Conservation (phyloP, 2,113 vertebrate genomes). For the Camelus bactrianus region DNA sequence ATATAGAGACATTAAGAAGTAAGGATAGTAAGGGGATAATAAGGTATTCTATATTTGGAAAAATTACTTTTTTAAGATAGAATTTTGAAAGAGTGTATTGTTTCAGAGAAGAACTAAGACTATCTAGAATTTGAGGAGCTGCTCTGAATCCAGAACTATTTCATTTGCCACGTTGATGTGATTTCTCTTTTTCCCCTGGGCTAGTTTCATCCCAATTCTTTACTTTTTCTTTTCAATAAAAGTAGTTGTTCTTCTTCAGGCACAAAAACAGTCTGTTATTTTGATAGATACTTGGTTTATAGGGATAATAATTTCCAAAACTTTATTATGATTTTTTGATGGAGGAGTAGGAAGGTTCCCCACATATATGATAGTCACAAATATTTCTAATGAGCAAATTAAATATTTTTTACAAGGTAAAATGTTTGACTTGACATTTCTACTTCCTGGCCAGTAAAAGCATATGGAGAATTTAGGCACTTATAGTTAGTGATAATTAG, state of each 20-base stretch:
- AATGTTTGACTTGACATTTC: background rate
- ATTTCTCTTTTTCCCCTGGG: constrained; percentile 4
- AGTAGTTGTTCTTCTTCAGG: constrained; percentile 19
- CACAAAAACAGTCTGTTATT: background rate
- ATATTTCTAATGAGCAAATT: background rate
- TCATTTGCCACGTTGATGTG: background rate
- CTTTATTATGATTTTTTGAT: background rate
- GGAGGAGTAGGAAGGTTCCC: background rate
- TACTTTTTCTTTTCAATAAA: background rate
- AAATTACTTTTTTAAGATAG: background rate
- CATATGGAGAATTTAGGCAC: background rate
- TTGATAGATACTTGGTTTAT: background rate
- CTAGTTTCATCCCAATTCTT: background rate
- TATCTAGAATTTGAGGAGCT: constrained; percentile 31
- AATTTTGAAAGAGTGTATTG: background rate
- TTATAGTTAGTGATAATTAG: background rate
- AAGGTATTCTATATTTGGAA: background rate
- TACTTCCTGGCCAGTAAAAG: background rate
- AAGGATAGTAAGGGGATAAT: background rate
- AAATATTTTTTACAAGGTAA: background rate
- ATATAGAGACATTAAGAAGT: background rate
- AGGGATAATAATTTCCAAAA: background rate
- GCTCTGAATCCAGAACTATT: background rate
- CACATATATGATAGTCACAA: background rate
- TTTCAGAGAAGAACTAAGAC: background rate